Base-by-base conservation (phyloP, 1,140 invertebrate species). In the Caerostris darwini region DNA sequence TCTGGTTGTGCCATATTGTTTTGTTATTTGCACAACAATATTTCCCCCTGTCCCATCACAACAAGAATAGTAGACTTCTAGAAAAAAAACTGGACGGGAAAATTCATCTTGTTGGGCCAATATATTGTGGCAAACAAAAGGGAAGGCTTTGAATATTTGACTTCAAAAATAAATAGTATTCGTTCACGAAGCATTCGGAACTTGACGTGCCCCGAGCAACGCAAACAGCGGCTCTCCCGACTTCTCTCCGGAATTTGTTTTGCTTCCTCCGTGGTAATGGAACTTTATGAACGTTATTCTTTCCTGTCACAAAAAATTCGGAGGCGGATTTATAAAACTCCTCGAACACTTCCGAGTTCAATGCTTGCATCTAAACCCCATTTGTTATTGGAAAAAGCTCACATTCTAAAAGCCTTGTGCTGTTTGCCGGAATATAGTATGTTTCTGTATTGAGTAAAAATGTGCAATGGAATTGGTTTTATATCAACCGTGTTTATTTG, bases 241-340 rank as follows among this genome's bases (percentile, higher is more conserved):
- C 54, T 85, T 85, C 17, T 67, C 64, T 5, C n/a, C 19, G 7
- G 8, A 85, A 57, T 85, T 85, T 85, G 82, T 85, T 85, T 85
- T 56, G 17, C 54, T 34, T 54, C 82, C n/a, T 19, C 19, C 6
- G 12, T n/a, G 34, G 54, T 58, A 58, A 85, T 85, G 82, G 82
- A 57, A 85, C 54, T 57, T 85, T 58, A 85, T 85, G 82, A 85
- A 85, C 57, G 82, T 58, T 85, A 85, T 85, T 56, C 82, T 85
- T 85, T 85, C 77, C 57, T 57, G 82, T 85, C 82, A 85, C 5
- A 58, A 57, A 71, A 85, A 57, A 85, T 19, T 57, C n/a, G n/a
- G 50, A 58, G 58, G 82, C n/a, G 57, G 54, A 58, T 85, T 85
- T 85, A 85, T 85, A 85, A 85, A 85, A 85, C 17, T 77, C 12